Base-by-base conservation (phyloP, 2,113 vertebrate species). In the Prunella himalayana region DNA sequence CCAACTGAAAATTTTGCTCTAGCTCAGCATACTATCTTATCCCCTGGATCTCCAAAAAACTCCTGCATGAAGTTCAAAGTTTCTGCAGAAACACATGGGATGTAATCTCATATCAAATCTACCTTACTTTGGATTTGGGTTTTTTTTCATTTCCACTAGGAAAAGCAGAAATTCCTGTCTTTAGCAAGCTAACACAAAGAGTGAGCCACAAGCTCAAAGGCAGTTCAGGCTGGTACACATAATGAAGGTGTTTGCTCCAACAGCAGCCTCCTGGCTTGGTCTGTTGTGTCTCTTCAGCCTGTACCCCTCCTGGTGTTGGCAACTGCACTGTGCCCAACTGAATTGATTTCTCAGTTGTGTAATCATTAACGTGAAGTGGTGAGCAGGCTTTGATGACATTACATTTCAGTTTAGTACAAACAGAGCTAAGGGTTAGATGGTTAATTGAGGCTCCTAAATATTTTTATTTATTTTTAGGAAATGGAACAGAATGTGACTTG, bases 401-500 rank as follows among this genome's bases (percentile, higher is more conserved):
- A 49, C 18, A 8, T 92, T 88, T 59, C 66, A 57, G 19, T 75
- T 64, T 45, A 80, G 39, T 31, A n/a, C 7, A 84, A 69, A 37
- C 0, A 69, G 72, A 91, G 23, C 24, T 90, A 72, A 44, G 25
- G 39, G 24, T 71, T 63, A 72, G 45, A 42, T 7, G 35, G n/a
- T 25, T 50, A 56, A 76, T 66, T 76, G 9, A 82, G 31, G 25
- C 14, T 87, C 30, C 79, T 94, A 23, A 94, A 54, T 5, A 28
- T 47, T 82, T 30, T 65, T n/a, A 14, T 59, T 81, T 97, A 33
- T 95, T 94, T 97, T 97, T 92, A 97, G 98, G 98, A 95, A 97
- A 96, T 50, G 98, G 97, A 64, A 82, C 81, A 88, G 98, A 98
- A 87, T 98, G 98, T 86, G 96, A 98, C 69, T 87, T 98, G 90